Conservation (phyloP, 2,888 invertebrate species). For the Sesamia inferens region DNA sequence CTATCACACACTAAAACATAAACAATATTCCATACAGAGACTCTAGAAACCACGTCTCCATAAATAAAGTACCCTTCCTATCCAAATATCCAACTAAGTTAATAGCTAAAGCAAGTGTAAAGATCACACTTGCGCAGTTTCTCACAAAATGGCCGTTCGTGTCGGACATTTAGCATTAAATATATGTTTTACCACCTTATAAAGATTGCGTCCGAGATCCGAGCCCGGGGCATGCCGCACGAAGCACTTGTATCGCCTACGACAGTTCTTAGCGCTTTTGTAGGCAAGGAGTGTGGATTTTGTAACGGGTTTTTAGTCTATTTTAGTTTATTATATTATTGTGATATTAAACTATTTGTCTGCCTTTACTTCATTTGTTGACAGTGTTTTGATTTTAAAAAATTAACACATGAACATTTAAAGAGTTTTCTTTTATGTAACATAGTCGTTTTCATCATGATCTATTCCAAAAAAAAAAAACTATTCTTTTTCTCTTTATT, state of each 20-base stretch:
- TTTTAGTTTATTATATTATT: not conserved
- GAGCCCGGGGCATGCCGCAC: slow-evolving; percentile 84
- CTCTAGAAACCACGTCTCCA: not conserved
- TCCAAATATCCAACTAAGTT: slow-evolving; percentile 44
- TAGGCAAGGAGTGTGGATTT: slow-evolving; percentile 68
- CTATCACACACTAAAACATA: too few relatives aligned
- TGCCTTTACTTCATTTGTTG: not conserved
- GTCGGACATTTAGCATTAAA: slow-evolving; percentile 87
- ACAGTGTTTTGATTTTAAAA: not conserved
- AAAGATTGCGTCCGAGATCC: slow-evolving; percentile 86
- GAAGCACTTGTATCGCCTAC: slow-evolving; percentile 82
- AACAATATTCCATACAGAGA: slow-evolving; percentile 3
- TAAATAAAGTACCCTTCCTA: slow-evolving; percentile 14
- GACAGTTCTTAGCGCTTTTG: slow-evolving; percentile 76
- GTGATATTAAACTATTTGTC: not conserved
- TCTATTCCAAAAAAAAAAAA: not conserved
- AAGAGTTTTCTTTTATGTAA: too few relatives aligned
- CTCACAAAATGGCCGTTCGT: slow-evolving; percentile 77
- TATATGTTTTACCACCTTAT: slow-evolving; percentile 90
- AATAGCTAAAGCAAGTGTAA: slow-evolving; percentile 53
- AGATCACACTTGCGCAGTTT: slow-evolving; percentile 73
- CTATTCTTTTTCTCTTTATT: not conserved
- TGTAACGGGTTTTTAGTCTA: too few relatives aligned
- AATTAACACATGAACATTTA: too few relatives aligned
- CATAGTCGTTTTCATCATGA: too few relatives aligned